Percentiles rank a stretch among this genome's conserved stretches.
These are phyloP conservation scores for Bombus breviceps DNA, from an alignment of 1,140 invertebrate species.

Conservation along the genomic window DNA sequence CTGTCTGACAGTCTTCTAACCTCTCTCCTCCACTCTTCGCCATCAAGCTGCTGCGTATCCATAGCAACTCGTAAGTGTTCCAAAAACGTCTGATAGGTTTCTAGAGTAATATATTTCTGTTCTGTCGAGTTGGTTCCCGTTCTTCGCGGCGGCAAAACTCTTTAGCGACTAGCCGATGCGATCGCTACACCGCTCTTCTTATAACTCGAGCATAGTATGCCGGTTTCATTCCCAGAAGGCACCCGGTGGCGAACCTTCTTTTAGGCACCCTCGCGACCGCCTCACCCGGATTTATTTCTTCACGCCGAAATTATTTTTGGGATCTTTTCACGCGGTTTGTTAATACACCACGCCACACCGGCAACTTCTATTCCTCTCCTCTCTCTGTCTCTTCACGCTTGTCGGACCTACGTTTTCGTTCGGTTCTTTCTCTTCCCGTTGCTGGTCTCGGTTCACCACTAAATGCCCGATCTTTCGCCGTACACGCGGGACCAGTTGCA, in stretches of 20 bases:
- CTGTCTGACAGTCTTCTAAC: no score
- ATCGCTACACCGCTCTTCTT: constrained; percentile 66
- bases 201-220: constrained; percentile 65
- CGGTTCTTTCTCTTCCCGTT: neutral
- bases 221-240: constrained; percentile 68
- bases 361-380: constrained; percentile 17
- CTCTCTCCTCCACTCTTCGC: neutral
- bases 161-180: constrained; percentile 66
- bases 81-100: neutral
- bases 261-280: constrained; percentile 64
- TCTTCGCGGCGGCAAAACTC: constrained; percentile 47
- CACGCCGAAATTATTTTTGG: constrained; percentile 82
- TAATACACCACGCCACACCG: constrained; percentile 70
- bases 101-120: neutral
- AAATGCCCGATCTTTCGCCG: neutral
- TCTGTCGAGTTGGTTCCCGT: neutral
- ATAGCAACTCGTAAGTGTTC: neutral
- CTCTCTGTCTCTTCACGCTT: neutral
- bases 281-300: constrained; percentile 79
- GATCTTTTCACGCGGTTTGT: constrained; percentile 82
- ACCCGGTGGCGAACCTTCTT: constrained; percentile 68
- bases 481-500: neutral
- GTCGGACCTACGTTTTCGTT: neutral
- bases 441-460: neutral
- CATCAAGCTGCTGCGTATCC: neutral